phyloP scores from a whole-genome alignment of 2,113 vertebrate species.

The Antechinus flavipes region DNA sequence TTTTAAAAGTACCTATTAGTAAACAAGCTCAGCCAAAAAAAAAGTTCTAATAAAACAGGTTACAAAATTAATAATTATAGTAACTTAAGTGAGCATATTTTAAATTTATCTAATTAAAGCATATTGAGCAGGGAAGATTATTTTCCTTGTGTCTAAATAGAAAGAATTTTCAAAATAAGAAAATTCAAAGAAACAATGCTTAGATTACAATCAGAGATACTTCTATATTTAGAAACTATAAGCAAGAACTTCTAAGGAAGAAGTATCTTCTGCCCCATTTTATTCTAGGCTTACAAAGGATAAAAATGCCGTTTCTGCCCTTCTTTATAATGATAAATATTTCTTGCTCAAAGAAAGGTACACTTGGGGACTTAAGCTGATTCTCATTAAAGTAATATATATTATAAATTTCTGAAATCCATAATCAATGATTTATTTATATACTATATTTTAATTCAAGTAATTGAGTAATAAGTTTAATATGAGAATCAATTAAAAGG shows the following conservation, averaged over 20 bases:
- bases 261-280: background rate
- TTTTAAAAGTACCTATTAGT: background rate
- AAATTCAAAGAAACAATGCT: background rate
- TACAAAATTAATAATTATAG: conserved; percentile 15
- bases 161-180: conserved; percentile 1
- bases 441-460: background rate
- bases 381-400: background rate
- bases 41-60: conserved; percentile 7
- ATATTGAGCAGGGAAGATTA: background rate
- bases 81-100: conserved; percentile 39
- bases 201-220: background rate
- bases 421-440: background rate
- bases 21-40: background rate
- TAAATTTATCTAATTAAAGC: background rate
- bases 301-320: background rate
- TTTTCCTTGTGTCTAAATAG: conserved; percentile 19
- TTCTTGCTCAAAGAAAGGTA: background rate
- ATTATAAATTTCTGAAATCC: background rate
- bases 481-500: background rate
- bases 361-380: background rate
- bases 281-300: background rate
- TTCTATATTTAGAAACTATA: background rate
- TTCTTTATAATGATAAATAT: background rate
- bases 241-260: background rate
- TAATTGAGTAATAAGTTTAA: background rate